A percentile compares a stretch with the other conserved stretches of the same genome.
phyloP scores from a whole-genome alignment of 2,888 invertebrate species.

The Ochlodes sylvanus region DNA sequence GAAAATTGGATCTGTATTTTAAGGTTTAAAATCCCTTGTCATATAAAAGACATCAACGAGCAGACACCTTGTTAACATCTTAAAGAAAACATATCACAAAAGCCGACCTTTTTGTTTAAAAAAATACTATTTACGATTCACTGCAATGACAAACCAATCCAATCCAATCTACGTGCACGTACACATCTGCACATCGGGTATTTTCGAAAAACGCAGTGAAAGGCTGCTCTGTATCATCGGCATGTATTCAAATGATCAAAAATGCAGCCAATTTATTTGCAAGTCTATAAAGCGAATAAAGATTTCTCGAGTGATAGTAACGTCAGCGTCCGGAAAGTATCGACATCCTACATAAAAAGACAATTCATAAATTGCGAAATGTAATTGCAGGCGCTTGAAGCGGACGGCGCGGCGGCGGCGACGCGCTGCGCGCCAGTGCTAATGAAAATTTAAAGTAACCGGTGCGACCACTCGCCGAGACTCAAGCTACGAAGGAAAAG shows the following conservation, averaged over 20 bases:
- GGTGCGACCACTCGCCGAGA: slow-evolving; percentile 53
- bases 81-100: too few relatives aligned
- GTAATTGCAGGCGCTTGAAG: slow-evolving; percentile 66
- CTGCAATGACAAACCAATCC: neutral
- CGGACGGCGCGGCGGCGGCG: slow-evolving; percentile 43
- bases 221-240: neutral
- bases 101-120: neutral
- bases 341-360: slow-evolving; percentile 67
- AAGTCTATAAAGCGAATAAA: neutral
- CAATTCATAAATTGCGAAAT: slow-evolving; percentile 74
- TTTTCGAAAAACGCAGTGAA: neutral
- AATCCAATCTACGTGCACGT: neutral
- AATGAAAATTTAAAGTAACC: slow-evolving; percentile 82
- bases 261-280: neutral
- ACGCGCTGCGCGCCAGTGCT: slow-evolving; percentile 53
- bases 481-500: slow-evolving; percentile 43
- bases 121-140: neutral
- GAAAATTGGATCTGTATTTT: neutral
- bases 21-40: slow-evolving; percentile 38
- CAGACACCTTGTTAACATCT: slow-evolving; percentile 10
- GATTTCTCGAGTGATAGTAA: slow-evolving; percentile 39
- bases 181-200: neutral
- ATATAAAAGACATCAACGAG: slow-evolving; percentile 78
- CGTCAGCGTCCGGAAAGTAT: slow-evolving; percentile 51
- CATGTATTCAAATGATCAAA: too few relatives aligned